Base-by-base conservation (phyloP, 2,113 vertebrate species). In the Stegostoma tigrinum region DNA sequence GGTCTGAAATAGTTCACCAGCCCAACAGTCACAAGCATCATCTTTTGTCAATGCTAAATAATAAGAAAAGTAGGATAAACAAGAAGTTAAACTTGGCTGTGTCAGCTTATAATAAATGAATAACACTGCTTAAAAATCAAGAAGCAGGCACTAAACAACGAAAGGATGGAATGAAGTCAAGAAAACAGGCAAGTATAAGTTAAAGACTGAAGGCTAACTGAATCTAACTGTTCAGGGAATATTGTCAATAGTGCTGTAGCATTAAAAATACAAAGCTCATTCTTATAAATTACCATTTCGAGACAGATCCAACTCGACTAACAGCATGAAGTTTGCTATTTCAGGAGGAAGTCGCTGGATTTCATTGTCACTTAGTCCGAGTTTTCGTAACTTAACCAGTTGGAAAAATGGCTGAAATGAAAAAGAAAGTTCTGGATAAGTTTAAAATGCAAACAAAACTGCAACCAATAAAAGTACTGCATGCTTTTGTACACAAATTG, bases 301-400 rank as follows among this genome's bases (percentile, higher is more conserved):
- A 96, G 99, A 99, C 95, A 99, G 97, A 90, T 99, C 99, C 55
- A 99, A 98, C 96, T 99, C 99, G 67, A 99, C 99, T 96, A 99
- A 97, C 97, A 99, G 98, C 98, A 99, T 99, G 96, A 99, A 99
- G 98, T 99, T 99, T 0, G 98, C 98, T 96, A 99, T 99, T 97
- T 99, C 99, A 96, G 99, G 98, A 96, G 99, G 98, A 96, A 99
- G 98, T 30, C 98, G 97, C 96, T 99, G 99, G 97, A 99, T 99
- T 97, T 99, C 99, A 96, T 99, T 99, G 97, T 99, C 99, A 96
- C 99, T 99, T 97, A 99, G 98, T 96, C 99, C 98, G 95, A 99
- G 98, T 97, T 99, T 99, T 97, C 99, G 98, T 97, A 99, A 98
- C 97, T 99, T 99, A 96, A 98, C 97, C 96, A 99, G 98, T 66